Evolutionary conservation across 1,140 invertebrate genomes (phyloP).

Genomic region (Pectinophora gossypiella): DNA sequence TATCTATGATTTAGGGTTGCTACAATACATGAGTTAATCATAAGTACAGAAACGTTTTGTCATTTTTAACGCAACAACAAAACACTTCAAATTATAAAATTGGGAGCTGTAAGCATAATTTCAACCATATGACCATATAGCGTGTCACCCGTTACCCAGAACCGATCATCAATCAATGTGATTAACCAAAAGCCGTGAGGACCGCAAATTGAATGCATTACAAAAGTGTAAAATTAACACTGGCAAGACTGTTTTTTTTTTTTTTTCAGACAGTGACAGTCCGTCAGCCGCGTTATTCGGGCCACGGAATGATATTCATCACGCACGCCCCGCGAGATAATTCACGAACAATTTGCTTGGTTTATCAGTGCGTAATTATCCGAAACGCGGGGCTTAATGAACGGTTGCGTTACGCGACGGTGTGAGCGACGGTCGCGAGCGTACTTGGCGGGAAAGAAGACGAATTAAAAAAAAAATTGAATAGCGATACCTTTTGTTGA

Average conservation of each 20-base stretch:
- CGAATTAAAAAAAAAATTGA: too few relatives aligned
- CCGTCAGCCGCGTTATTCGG: slow-evolving; percentile 33
- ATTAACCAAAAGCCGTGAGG: neutral
- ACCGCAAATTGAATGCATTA: neutral
- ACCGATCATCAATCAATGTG: neutral
- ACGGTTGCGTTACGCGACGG: slow-evolving; percentile 38
- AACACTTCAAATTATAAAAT: too few relatives aligned
- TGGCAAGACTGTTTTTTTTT: neutral
- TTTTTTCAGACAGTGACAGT: slow-evolving; percentile 29
- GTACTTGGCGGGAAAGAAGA: too few relatives aligned
- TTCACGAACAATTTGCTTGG: slow-evolving; percentile 60
- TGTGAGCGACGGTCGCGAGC: slow-evolving; percentile 18
- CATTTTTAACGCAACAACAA: too few relatives aligned
- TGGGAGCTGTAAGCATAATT: too few relatives aligned
- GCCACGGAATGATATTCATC: slow-evolving; percentile 49
- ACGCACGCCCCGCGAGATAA: slow-evolving; percentile 39
- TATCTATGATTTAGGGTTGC: too few relatives aligned
- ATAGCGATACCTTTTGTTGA: too few relatives aligned
- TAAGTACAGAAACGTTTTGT: too few relatives aligned
- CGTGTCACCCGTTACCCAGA: neutral
- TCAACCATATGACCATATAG: too few relatives aligned
- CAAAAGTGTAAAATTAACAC: slow-evolving; percentile 4
- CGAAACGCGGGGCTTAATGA: slow-evolving; percentile 60
- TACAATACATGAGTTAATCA: too few relatives aligned
- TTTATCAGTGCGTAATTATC: slow-evolving; percentile 69